Evolutionary conservation across 2,113 vertebrate genomes (phyloP).

Genomic region (Antechinus flavipes): DNA sequence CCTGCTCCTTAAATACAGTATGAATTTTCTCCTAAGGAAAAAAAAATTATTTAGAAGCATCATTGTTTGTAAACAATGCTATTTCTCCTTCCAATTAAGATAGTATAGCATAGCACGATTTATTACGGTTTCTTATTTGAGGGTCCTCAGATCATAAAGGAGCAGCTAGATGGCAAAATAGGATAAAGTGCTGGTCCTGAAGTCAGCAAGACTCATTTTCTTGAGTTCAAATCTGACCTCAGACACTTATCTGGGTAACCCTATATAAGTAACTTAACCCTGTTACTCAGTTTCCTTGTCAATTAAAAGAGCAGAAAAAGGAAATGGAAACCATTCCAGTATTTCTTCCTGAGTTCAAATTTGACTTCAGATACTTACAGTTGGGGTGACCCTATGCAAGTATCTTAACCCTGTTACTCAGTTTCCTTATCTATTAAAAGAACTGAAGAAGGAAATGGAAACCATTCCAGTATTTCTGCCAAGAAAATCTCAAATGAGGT

Average conservation of each 20-base stretch:
- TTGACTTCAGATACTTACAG: neutral
- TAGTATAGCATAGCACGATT: neutral
- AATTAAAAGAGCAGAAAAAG: neutral
- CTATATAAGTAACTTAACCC: neutral
- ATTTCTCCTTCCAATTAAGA: conserved; percentile 15
- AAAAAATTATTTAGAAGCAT: conserved; percentile 13
- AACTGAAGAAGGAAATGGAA: neutral
- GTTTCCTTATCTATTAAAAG: neutral
- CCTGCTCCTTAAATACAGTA: neutral
- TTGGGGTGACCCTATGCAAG: neutral
- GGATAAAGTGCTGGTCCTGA: neutral
- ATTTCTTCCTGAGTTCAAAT: neutral
- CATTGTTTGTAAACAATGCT: conserved; percentile 8
- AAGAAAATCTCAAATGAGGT: neutral
- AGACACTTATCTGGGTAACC: neutral
- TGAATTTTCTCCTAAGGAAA: conserved; percentile 22
- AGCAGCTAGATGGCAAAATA: neutral
- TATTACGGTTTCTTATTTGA: neutral
- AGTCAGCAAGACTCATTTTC: neutral
- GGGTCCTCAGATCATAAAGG: neutral
- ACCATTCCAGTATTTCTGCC: neutral
- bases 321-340: neutral
- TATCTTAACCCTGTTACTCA: neutral
- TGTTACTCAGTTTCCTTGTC: neutral
- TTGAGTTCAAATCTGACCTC: neutral